A percentile compares a stretch with the other conserved stretches of the same genome.
Evolutionary conservation across 2,113 vertebrate genomes (phyloP).

Genomic region (Electrona antarctica): DNA sequence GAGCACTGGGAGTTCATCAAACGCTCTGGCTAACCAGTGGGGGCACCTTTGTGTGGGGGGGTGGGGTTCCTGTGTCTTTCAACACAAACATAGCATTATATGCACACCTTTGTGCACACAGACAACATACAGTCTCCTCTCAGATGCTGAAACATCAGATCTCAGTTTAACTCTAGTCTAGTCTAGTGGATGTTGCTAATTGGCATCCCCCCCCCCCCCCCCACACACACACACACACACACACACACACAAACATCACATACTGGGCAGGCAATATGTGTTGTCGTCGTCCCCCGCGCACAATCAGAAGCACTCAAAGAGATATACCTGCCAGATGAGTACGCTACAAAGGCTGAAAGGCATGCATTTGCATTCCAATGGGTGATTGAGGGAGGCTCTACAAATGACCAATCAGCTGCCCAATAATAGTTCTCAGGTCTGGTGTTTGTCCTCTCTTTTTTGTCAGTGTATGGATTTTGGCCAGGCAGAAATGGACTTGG

Average conservation of each 20-base stretch:
- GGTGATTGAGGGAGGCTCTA: too few species aligned
- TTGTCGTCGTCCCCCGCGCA: neutral
- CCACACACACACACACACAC: neutral
- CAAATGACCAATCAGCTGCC: too few species aligned
- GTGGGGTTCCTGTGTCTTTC: neutral
- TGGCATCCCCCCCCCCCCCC: slow-evolving; percentile 1
- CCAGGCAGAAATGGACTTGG: too few species aligned
- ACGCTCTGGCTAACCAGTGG: slow-evolving; percentile 45
- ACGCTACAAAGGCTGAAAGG: too few species aligned
- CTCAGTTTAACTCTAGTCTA: too few species aligned
- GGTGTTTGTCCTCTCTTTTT: too few species aligned
- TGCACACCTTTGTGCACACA: too few species aligned
- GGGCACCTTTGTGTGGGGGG: slow-evolving; percentile 12
- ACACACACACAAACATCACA: neutral
- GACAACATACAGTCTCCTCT: neutral
- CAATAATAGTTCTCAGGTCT: too few species aligned
- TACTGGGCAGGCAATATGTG: too few species aligned
- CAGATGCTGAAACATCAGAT: neutral
- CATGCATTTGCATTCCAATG: neutral
- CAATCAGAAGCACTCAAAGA: slow-evolving; percentile 1
- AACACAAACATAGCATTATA: too few species aligned
- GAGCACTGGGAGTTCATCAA: slow-evolving; percentile 65
- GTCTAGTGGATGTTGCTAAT: too few species aligned
- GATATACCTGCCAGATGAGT: neutral
- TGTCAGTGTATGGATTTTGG: too few species aligned